Conservation (phyloP, 2,113 vertebrate genomes). For the Dipodomys merriami region DNA sequence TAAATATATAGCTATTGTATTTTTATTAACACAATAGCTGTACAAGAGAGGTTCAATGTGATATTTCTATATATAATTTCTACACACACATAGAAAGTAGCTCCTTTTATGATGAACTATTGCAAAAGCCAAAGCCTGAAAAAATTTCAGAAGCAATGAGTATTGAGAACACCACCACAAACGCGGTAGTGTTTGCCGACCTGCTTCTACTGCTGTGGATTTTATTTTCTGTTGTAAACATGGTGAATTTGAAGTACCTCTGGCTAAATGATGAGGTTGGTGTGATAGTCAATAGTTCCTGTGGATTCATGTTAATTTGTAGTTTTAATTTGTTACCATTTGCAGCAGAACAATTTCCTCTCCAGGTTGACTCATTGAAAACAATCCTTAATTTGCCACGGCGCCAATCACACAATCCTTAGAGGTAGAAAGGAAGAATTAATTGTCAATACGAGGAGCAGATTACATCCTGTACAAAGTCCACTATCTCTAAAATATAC, state of each 20-base stretch:
- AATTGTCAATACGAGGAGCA: constrained; percentile 66
- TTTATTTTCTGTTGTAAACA: neutral
- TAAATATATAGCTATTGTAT: neutral
- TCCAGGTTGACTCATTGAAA: constrained; percentile 53
- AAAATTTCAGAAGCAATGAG: neutral
- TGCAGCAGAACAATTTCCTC: constrained; percentile 67
- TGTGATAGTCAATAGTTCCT: constrained; percentile 66
- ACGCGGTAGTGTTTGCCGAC: neutral
- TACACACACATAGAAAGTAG: neutral
- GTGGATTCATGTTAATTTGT: constrained; percentile 68
- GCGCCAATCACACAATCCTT: constrained; percentile 30
- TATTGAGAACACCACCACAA: constrained; percentile 1
- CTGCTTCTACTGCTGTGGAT: neutral
- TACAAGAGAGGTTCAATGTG: too few species aligned
- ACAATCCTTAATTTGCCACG: constrained; percentile 58
- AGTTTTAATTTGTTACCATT: constrained; percentile 72
- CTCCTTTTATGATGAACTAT: neutral
- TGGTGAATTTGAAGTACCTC: neutral
- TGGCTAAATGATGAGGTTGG: constrained; percentile 16
- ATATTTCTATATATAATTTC: neutral
- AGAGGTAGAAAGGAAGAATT: constrained; percentile 12
- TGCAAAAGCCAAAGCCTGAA: neutral
- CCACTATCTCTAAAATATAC: constrained; percentile 59
- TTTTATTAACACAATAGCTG: neutral
- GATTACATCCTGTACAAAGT: constrained; percentile 46